These are phyloP conservation scores for Toxotes chatareus DNA, from an alignment of 2,113 vertebrate species.

Conservation along the genomic window DNA sequence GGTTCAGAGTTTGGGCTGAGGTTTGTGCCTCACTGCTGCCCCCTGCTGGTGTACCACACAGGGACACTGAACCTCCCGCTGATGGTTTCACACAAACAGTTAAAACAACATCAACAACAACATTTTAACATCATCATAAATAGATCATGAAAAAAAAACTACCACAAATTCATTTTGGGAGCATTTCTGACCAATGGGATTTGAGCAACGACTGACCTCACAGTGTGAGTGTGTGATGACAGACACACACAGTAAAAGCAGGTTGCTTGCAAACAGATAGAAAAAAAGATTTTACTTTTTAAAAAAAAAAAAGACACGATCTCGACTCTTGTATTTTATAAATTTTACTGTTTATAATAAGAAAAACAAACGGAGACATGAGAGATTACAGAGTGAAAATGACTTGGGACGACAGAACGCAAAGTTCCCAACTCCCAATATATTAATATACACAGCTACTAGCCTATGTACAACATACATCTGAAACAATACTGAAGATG, in stretches of 20 bases:
- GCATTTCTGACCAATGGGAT: too few species aligned
- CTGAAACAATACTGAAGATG: slow-evolving; percentile 29
- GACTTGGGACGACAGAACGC: slow-evolving; percentile 36
- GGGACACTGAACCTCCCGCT: neutral
- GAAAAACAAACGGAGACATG: slow-evolving; percentile 38
- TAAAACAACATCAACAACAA: neutral
- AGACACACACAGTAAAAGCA: too few species aligned
- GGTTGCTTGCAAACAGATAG: too few species aligned
- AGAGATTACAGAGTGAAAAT: slow-evolving; percentile 55
- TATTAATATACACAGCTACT: slow-evolving; percentile 84
- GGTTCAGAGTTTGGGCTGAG: neutral
- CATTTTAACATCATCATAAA: too few species aligned
- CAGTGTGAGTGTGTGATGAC: too few species aligned
- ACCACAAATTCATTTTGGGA: too few species aligned
- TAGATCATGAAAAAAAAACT: too few species aligned
- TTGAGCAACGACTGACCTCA: too few species aligned
- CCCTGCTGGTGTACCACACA: slow-evolving; percentile 8
- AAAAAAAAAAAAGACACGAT: neutral
- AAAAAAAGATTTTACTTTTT: too few species aligned
- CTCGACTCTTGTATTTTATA: slow-evolving; percentile 23
- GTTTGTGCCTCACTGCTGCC: slow-evolving; percentile 18
- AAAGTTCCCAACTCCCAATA: slow-evolving; percentile 72
- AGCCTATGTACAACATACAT: slow-evolving; percentile 75
- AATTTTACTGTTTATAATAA: slow-evolving; percentile 57
- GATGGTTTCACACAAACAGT: too few species aligned